Percentiles rank a stretch among this genome's conserved stretches.
phyloP scores from a whole-genome alignment of 2,113 vertebrate species.

The Poeciliopsis turrubarensis region DNA sequence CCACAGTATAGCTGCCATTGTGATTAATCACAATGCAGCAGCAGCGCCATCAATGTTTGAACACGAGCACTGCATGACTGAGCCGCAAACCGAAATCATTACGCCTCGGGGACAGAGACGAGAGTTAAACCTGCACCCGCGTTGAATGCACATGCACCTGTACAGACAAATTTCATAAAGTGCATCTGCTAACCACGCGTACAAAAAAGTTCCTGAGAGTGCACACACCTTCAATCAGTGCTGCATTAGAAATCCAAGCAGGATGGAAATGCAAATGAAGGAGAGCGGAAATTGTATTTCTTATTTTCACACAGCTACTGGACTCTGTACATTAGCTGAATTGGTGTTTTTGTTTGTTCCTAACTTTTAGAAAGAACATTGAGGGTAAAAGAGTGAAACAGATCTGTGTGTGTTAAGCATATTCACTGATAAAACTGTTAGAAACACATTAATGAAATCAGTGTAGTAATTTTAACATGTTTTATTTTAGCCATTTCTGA shows the following conservation, averaged over 20 bases:
- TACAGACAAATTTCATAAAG: background rate
- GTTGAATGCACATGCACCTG: background rate
- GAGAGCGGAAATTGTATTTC: too few species aligned
- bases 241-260: background rate
- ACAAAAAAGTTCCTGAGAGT: background rate
- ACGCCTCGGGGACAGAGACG: constrained; percentile 20
- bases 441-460: background rate
- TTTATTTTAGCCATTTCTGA: too few species aligned
- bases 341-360: too few species aligned
- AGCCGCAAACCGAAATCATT: background rate
- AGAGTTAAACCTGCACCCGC: constrained; percentile 13
- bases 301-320: too few species aligned
- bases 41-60: constrained; percentile 74
- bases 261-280: background rate
- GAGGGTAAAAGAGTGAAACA: background rate
- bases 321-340: too few species aligned
- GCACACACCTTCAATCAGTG: background rate
- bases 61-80: constrained; percentile 24
- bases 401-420: background rate
- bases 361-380: too few species aligned
- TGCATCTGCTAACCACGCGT: background rate
- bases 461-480: background rate
- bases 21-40: constrained; percentile 65
- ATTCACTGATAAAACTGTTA: too few species aligned
- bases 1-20: constrained; percentile 35